Evolutionary conservation across 2,888 invertebrate species (phyloP).

Genomic region (Meghimatium bilineatum): DNA sequence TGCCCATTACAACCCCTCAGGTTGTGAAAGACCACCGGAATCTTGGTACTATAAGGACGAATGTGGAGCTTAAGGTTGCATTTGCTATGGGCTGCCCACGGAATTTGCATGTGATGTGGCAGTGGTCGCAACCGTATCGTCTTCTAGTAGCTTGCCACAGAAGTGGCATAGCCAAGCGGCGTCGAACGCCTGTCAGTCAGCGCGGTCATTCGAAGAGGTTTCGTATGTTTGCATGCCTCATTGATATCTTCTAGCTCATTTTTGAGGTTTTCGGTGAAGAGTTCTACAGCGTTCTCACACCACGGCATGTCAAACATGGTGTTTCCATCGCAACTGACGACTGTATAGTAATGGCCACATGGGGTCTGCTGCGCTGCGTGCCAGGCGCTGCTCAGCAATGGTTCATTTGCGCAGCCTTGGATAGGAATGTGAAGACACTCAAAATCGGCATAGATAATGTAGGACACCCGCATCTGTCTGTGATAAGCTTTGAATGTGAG

Average conservation of each 20-base stretch:
- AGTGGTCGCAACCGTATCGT: neutral
- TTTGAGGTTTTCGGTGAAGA: neutral
- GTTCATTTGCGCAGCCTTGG: no score
- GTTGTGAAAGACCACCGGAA: neutral
- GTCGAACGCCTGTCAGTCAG: neutral
- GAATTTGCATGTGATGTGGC: neutral
- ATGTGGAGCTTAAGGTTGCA: neutral
- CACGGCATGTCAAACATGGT: no score
- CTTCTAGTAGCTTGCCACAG: neutral
- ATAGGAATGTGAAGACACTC: no score
- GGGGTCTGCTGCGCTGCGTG: no score
- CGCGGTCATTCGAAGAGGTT: neutral
- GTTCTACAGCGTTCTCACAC: neutral
- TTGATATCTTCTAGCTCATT: neutral
- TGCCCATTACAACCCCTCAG: neutral
- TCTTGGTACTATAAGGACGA: neutral
- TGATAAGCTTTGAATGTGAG: no score
- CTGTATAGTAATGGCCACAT: neutral
- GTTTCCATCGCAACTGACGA: neutral
- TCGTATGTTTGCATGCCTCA: neutral
- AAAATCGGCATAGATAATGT: no score
- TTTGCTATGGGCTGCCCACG: neutral
- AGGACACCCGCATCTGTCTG: no score
- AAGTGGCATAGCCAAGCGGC: neutral
- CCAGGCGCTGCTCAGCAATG: neutral